Percentiles rank a stretch among this genome's conserved stretches.
Evolutionary conservation across 2,888 invertebrate species (phyloP).

Genomic region (Cheilosia grossa): DNA sequence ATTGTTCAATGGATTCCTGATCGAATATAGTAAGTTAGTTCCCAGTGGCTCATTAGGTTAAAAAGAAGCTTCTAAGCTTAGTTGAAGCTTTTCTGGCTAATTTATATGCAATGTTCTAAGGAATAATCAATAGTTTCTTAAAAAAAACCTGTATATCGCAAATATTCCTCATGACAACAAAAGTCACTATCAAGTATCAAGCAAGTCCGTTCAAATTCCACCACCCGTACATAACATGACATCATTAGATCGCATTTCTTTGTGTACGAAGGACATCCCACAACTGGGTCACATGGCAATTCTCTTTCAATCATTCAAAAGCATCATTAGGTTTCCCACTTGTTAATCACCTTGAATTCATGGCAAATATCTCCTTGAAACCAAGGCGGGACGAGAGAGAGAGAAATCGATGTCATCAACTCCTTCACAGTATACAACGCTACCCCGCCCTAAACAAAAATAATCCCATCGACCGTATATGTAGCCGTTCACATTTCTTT

Average conservation of each 20-base stretch:
- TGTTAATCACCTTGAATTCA: constrained; percentile 51
- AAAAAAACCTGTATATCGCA: too few species aligned
- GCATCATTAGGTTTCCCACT: constrained; percentile 34
- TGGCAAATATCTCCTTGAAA: constrained; percentile 36
- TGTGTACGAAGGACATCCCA: background rate
- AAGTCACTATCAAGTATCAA: too few species aligned
- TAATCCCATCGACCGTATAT: constrained; percentile 47
- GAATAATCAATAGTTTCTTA: too few species aligned
- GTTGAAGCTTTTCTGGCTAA: too few species aligned
- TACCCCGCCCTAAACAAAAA: background rate
- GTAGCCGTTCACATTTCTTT: constrained; percentile 42
- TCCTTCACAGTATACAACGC: background rate
- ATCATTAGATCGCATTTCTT: background rate
- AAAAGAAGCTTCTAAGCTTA: too few species aligned
- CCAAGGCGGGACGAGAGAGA: background rate
- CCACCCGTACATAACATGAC: constrained; percentile 5
- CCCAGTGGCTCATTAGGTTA: too few species aligned
- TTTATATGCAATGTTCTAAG: too few species aligned
- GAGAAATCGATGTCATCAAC: constrained; percentile 52
- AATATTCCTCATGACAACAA: too few species aligned
- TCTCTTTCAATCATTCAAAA: constrained; percentile 16
- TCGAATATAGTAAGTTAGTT: too few species aligned
- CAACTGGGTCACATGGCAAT: constrained; percentile 50
- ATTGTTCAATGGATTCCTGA: too few species aligned
- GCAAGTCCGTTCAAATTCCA: background rate